These are phyloP conservation scores for Heliothis virescens DNA, from an alignment of 1,140 invertebrate species.

Conservation along the genomic window DNA sequence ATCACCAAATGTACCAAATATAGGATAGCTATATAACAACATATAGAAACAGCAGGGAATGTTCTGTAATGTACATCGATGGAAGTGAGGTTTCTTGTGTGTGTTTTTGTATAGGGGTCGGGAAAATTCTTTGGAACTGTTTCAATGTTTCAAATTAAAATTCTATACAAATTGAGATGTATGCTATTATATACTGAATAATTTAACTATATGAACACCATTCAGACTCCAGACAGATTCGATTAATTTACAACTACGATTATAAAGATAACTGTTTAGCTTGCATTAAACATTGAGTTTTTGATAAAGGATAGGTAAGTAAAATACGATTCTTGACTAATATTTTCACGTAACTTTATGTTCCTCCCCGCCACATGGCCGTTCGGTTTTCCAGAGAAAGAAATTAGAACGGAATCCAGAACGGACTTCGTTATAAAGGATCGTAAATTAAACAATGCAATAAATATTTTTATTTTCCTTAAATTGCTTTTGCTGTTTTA, in stretches of 20 bases:
- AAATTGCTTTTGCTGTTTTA: constrained; percentile 43
- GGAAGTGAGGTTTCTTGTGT: no score
- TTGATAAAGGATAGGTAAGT: no score
- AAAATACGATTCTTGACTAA: not conserved
- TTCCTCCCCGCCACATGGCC: not conserved
- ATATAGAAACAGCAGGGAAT: not conserved
- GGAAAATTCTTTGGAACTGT: no score
- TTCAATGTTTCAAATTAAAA: no score
- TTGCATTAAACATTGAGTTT: no score
- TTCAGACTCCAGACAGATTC: no score
- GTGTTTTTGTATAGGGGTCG: no score
- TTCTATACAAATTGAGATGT: no score
- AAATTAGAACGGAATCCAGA: constrained; percentile 27
- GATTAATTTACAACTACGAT: no score
- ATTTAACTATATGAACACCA: no score
- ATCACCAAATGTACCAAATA: not conserved
- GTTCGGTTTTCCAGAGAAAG: constrained; percentile 5
- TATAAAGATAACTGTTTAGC: no score
- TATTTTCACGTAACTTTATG: constrained; percentile 1
- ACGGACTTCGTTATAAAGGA: constrained; percentile 35
- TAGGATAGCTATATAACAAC: not conserved
- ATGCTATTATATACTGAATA: no score
- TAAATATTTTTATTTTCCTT: constrained; percentile 48
- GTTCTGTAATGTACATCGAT: not conserved
- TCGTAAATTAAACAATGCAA: constrained; percentile 49